These are phyloP conservation scores for Ivindomyrus marchei DNA, from an alignment of 2,113 vertebrate species.

Conservation along the genomic window DNA sequence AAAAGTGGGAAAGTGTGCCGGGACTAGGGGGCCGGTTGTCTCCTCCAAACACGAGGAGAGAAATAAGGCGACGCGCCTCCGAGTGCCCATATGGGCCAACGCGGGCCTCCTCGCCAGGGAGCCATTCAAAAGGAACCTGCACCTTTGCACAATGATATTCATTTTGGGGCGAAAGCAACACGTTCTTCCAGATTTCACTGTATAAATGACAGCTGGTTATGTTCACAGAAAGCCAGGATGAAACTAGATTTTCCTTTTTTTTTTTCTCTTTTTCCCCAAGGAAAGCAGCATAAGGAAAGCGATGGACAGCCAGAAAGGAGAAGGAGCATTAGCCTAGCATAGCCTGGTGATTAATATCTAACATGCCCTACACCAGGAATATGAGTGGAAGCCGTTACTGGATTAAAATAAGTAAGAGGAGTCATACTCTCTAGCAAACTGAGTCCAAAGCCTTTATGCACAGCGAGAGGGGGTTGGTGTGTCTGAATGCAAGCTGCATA, in stretches of 20 bases:
- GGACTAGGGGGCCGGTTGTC: conserved; percentile 37
- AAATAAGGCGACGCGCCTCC: background rate
- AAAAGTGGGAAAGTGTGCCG: conserved; percentile 79
- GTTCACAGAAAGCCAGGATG: background rate
- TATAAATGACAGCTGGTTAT: background rate
- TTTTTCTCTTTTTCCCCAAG: conserved; percentile 13
- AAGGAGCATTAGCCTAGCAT: conserved; percentile 27
- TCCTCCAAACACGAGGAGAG: background rate
- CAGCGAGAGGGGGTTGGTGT: background rate
- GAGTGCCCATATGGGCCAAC: background rate
- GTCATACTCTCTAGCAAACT: background rate
- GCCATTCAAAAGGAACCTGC: background rate
- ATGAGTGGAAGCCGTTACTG: conserved; percentile 22
- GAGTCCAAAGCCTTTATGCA: background rate
- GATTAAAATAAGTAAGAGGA: background rate
- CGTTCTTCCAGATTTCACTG: background rate
- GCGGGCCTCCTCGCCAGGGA: background rate
- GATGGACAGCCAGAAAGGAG: conserved; percentile 42
- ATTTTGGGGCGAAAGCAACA: background rate
- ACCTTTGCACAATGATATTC: background rate
- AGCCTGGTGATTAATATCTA: conserved; percentile 14
- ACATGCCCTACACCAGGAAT: conserved; percentile 24
- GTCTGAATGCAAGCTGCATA: conserved; percentile 25
- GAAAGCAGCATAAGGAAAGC: conserved; percentile 41
- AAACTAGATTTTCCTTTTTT: conserved; percentile 17